phyloP scores from a whole-genome alignment of 2,113 vertebrate species.

The Gopherus flavomarginatus region DNA sequence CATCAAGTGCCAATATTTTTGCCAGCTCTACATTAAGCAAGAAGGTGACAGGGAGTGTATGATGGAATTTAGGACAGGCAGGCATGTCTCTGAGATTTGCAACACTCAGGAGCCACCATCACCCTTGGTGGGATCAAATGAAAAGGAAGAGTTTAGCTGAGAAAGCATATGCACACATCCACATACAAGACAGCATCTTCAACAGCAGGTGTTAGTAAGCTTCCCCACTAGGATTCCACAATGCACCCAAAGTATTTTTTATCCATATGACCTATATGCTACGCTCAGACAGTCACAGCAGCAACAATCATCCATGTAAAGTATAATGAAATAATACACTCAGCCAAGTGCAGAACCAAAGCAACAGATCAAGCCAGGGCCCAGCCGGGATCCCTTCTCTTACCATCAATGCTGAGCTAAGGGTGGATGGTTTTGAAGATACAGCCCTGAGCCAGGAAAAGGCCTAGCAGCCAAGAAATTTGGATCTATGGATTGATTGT shows the following conservation, averaged over 20 bases:
- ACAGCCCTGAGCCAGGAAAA: background rate
- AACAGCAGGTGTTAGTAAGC: background rate
- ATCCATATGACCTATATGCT: accelerated
- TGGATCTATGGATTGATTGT: background rate
- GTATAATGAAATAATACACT: background rate
- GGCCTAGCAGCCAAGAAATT: background rate
- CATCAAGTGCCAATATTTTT: background rate
- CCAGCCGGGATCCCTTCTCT: background rate
- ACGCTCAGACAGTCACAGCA: background rate
- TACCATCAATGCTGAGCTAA: background rate
- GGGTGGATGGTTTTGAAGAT: background rate
- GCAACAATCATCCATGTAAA: background rate
- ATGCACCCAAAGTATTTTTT: accelerated
- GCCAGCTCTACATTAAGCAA: background rate
- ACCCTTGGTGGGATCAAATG: background rate
- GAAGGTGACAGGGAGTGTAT: background rate
- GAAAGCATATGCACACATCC: background rate
- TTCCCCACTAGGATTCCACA: background rate
- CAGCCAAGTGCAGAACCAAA: background rate
- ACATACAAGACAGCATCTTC: background rate
- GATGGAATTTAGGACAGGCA: background rate
- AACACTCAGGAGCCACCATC: background rate
- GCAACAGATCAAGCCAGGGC: background rate
- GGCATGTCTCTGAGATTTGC: background rate
- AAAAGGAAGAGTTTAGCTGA: background rate